phyloP scores from a whole-genome alignment of 1,140 invertebrate genomes.

The Hyposmocoma kahamanoa region DNA sequence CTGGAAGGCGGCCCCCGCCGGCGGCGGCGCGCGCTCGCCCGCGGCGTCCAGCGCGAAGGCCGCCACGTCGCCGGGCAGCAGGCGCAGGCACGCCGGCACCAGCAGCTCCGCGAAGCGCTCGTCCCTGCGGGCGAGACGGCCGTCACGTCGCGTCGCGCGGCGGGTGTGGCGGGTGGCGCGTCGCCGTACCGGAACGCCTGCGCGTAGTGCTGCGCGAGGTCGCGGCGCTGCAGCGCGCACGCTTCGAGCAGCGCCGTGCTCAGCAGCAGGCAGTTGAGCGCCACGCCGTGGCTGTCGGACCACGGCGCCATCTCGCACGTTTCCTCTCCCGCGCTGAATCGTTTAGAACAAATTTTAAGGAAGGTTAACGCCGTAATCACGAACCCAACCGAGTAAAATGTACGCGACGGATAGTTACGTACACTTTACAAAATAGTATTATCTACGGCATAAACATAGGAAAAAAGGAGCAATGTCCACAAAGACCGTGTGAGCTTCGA shows the following conservation, averaged over 20 bases:
- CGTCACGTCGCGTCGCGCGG: conserved; percentile 27
- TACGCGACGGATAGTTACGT: too few species aligned
- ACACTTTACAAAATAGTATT: too few species aligned
- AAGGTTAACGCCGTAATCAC: too few species aligned
- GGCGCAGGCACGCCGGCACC: conserved; percentile 34
- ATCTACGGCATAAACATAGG: too few species aligned
- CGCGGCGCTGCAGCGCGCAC: conserved; percentile 15
- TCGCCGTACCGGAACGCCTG: conserved; percentile 24
- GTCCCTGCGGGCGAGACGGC: too few species aligned
- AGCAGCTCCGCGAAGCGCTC: conserved; percentile 51
- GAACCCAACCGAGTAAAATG: too few species aligned
- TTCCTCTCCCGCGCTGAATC: conserved; percentile 30
- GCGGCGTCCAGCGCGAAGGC: neutral
- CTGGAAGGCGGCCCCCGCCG: too few species aligned
- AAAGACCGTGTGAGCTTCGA: too few species aligned
- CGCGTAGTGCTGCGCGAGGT: conserved; percentile 23
- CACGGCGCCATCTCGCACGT: conserved; percentile 24
- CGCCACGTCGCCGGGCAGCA: neutral
- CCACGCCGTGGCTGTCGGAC: conserved; percentile 22
- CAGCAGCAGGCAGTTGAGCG: conserved; percentile 29
- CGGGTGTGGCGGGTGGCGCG: conserved; percentile 11
- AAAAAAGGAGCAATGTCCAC: too few species aligned
- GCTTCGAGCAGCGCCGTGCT: conserved; percentile 3
- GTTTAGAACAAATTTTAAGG: too few species aligned
- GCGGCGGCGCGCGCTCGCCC: conserved; percentile 1